Evolutionary conservation across 2,888 invertebrate genomes (phyloP).

Genomic region (Tholera decimalis): DNA sequence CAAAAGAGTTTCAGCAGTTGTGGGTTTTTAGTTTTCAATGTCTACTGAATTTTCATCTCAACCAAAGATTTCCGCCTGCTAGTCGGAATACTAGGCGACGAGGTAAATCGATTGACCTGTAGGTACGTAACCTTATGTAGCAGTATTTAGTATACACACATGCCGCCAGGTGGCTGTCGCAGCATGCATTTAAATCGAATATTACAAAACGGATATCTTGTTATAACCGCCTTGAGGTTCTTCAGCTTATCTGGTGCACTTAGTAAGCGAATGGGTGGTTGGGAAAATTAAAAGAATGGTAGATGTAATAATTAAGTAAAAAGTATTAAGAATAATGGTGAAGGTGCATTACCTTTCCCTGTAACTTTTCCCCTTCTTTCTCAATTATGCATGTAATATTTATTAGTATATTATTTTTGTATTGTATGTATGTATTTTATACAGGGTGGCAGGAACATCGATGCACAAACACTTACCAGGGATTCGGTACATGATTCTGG

Average conservation of each 20-base stretch:
- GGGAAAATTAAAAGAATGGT: background rate
- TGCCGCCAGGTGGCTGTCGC: conserved; percentile 67
- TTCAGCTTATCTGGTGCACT: conserved; percentile 44
- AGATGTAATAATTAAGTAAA: too few species aligned
- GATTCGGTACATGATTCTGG: too few species aligned
- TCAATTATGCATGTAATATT: too few species aligned
- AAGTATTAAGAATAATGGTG: too few species aligned
- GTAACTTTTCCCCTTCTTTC: too few species aligned
- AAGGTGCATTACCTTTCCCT: too few species aligned
- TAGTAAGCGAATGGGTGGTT: conserved; percentile 24
- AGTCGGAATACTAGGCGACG: conserved; percentile 20
- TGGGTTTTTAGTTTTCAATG: too few species aligned
- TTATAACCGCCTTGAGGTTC: conserved; percentile 66
- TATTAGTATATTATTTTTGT: too few species aligned
- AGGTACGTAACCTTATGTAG: conserved; percentile 19
- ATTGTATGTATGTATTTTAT: too few species aligned
- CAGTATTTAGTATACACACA: conserved; percentile 61
- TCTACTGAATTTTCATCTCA: conserved; percentile 4
- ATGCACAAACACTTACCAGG: too few species aligned
- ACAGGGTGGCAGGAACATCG: too few species aligned
- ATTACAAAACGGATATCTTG: conserved; percentile 76
- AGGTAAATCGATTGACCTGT: conserved; percentile 53
- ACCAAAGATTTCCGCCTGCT: conserved; percentile 15
- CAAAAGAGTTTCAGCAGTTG: too few species aligned
- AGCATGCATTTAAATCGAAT: conserved; percentile 85